phyloP scores from a whole-genome alignment of 2,797 vertebrate genomes.

The Synaphobranchus kaupii region DNA sequence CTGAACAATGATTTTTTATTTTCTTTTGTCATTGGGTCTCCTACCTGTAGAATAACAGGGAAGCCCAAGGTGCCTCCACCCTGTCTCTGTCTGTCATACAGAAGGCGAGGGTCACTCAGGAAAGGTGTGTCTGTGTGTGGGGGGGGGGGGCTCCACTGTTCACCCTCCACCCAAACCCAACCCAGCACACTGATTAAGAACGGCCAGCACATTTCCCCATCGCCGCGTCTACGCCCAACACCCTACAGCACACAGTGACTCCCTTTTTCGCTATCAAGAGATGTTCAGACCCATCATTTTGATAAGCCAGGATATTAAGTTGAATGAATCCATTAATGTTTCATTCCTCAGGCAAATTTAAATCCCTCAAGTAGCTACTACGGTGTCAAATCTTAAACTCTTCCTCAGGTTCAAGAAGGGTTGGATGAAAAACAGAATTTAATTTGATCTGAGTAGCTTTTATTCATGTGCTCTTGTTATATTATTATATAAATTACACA shows the following conservation, averaged over 20 bases:
- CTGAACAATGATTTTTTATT: not conserved
- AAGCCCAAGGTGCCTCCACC: not conserved
- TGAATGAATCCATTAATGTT: constrained; percentile 13
- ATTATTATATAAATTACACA: not conserved
- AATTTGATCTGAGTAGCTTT: not conserved
- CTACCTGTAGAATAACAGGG: not conserved
- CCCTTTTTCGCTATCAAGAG: not conserved
- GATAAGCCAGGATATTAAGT: not conserved
- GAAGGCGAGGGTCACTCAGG: not conserved
- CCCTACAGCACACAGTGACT: not conserved
- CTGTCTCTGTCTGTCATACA: not conserved
- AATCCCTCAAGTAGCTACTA: not conserved
- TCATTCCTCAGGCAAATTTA: constrained; percentile 7
- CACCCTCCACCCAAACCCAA: not conserved
- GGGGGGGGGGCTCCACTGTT: too few species aligned
- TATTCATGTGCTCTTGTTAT: not conserved
- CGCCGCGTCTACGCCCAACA: not conserved
- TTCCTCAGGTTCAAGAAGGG: not conserved
- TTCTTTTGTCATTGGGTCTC: not conserved
- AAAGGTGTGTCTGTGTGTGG: not conserved
- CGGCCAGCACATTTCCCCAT: not conserved
- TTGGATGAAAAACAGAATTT: not conserved
- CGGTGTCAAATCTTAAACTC: not conserved
- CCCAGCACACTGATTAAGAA: not conserved
- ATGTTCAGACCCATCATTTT: not conserved